phyloP scores from a whole-genome alignment of 2,888 invertebrate genomes.

The Mayetiola destructor region DNA sequence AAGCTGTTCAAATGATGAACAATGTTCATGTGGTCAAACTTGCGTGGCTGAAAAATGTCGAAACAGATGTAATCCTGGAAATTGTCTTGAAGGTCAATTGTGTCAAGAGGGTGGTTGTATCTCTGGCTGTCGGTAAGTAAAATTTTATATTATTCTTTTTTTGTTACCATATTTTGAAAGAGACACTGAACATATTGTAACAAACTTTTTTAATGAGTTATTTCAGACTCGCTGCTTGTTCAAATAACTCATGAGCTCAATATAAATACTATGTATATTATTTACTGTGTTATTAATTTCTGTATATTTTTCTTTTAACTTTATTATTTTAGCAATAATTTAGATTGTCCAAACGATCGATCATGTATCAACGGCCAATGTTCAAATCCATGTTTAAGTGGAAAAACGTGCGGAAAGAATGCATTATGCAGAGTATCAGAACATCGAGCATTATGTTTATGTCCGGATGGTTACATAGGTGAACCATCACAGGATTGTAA shows the following conservation, averaged over 20 bases:
- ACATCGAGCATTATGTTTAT: conserved; percentile 72
- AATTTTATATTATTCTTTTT: no score
- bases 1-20: conserved; percentile 47
- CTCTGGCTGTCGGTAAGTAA: conserved; percentile 72
- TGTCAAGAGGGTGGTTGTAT: conserved; percentile 58
- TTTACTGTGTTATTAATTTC: no score
- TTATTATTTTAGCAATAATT: no score
- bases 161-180: no score
- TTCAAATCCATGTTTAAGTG: conserved; percentile 50
- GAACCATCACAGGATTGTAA: conserved; percentile 63
- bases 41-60: conserved; percentile 61
- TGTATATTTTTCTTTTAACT: no score
- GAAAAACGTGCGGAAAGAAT: conserved; percentile 60
- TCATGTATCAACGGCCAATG: conserved; percentile 58
- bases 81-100: conserved; percentile 63
- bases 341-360: conserved; percentile 64
- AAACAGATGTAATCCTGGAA: conserved; percentile 50
- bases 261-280: no score
- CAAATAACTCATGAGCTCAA: no score
- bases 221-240: no score
- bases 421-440: conserved; percentile 65
- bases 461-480: conserved; percentile 72
- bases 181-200: no score
- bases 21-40: conserved; percentile 70
- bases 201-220: no score